Evolutionary conservation across 2,888 invertebrate species (phyloP), one percentile per base, ranked within the genome.

Genomic region (Dryobotodes eremita): DNA sequence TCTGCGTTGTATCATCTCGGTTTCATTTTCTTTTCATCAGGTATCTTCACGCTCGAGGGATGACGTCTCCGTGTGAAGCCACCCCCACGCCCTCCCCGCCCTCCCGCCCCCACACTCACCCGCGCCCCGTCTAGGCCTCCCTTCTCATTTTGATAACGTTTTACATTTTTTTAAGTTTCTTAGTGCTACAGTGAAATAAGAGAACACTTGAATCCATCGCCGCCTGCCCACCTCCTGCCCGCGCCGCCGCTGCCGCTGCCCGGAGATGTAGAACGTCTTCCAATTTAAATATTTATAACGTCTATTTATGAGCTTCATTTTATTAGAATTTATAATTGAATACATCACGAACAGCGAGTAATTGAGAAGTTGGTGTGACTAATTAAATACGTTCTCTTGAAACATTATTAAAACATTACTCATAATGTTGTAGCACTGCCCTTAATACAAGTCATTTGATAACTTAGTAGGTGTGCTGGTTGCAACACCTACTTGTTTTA

Each of bases 11-110:
- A 82, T 89, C 91, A 90, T 91, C 90, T 90, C 90, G 88, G 93
- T 92, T 93, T 94, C 94, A 95, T 95, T 95, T 94, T 95, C 94
- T 94, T 95, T 95, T 95, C 94, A 95, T 95, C 94, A 94, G 93
- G 93, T 92, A 92, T 93, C 92, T 94, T 94, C 92, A 93, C 93
- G 94, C 94, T 94, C 92, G 86, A 91, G 91, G 90, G 92, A 91
- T 91, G 89, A 80, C 90, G 91, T 90, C 93, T 92, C 91, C 87
- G 86, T 88, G 83, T 83, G 79, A 83, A 74, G 74, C 78, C 80
- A 75, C 71, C 65, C 80, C 59, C 75, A 50, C 78, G 68, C 77
- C 76, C 48, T 73, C 68, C 48, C 71, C 20, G 46, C 53, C 65
- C 31, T 66, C 48, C 71, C 20, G 46, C 53, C 65, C 31, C 65